Conservation (phyloP, 2,888 invertebrate genomes). For the Villa cingulata region DNA sequence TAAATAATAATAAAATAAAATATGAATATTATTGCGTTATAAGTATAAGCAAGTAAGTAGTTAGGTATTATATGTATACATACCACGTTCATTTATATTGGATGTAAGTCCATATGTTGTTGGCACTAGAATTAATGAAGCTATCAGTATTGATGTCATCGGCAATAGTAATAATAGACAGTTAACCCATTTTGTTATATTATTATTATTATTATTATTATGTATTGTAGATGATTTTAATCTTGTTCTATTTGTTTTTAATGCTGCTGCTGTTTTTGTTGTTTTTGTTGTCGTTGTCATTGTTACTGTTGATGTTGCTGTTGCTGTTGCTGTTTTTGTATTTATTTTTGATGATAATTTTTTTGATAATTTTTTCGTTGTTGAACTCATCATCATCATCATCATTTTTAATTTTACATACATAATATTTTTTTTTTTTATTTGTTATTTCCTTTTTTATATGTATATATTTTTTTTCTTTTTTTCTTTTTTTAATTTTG, state of each 20-base stretch:
- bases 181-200: constrained; percentile 9
- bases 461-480: no score
- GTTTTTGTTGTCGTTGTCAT: neutral
- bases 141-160: neutral
- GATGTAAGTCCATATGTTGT: constrained; percentile 12
- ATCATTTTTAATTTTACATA: no score
- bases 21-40: no score
- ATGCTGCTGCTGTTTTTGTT: neutral
- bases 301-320: neutral
- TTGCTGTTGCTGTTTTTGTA: neutral
- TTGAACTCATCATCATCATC: no score
- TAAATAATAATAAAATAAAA: no score
- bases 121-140: constrained; percentile 1
- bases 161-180: constrained; percentile 6
- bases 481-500: no score
- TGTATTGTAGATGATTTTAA: neutral
- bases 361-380: no score
- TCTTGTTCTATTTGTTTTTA: neutral
- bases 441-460: no score
- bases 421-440: no score
- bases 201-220: neutral
- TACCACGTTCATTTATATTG: constrained; percentile 12
- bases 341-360: neutral
- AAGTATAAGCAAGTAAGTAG: no score
- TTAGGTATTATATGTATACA: neutral